A percentile compares a stretch with the other conserved stretches of the same genome.
These are phyloP conservation scores for Meandrusa payeni DNA, from an alignment of 2,888 invertebrate genomes.

Conservation along the genomic window DNA sequence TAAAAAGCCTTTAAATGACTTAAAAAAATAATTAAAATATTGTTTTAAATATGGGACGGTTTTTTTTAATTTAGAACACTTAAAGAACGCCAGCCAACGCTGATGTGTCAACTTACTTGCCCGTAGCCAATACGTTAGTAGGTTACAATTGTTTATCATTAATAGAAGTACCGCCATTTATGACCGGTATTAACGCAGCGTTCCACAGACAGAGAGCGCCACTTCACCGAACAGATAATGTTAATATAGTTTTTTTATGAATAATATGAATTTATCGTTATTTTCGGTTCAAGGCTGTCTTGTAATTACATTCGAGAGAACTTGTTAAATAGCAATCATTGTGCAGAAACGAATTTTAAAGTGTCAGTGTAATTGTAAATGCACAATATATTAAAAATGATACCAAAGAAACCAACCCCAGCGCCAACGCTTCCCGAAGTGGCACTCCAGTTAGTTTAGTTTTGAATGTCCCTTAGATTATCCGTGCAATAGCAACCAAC, in stretches of 20 bases:
- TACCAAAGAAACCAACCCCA: too few species aligned
- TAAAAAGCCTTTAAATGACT: too few species aligned
- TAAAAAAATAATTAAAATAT: too few species aligned
- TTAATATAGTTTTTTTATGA: slow-evolving; percentile 18
- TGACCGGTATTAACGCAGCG: slow-evolving; percentile 15
- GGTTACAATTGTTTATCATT: slow-evolving; percentile 25
- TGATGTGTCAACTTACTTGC: neutral
- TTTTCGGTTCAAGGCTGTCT: slow-evolving; percentile 19
- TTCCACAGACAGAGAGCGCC: slow-evolving; percentile 13
- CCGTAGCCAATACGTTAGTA: slow-evolving; percentile 20
- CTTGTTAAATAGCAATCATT: slow-evolving; percentile 12
- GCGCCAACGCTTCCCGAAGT: too few species aligned
- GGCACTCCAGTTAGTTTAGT: too few species aligned
- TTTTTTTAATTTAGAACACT: neutral
- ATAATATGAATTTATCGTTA: neutral
- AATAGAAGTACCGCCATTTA: slow-evolving; percentile 22
- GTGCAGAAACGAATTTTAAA: slow-evolving; percentile 5
- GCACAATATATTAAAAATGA: slow-evolving; percentile 2
- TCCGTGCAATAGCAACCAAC: too few species aligned
- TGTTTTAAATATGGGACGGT: too few species aligned
- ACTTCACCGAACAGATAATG: slow-evolving; percentile 6
- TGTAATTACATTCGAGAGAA: slow-evolving; percentile 15
- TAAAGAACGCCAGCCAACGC: slow-evolving; percentile 2
- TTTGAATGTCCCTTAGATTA: too few species aligned
- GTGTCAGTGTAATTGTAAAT: slow-evolving; percentile 6